These are phyloP conservation scores for Nemurella pictetii DNA, from an alignment of 2,888 invertebrate genomes.

Conservation along the genomic window DNA sequence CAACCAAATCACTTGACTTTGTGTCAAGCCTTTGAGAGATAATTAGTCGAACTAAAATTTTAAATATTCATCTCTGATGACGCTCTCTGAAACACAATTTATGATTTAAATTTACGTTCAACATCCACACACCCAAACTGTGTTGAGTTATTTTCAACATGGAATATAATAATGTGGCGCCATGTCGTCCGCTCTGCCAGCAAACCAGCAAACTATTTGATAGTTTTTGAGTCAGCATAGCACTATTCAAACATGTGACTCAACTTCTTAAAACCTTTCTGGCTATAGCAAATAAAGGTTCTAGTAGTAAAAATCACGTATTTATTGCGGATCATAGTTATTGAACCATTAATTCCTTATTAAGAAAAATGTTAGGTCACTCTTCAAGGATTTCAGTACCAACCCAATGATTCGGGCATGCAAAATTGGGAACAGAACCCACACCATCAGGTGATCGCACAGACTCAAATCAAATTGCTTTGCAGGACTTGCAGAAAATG, in stretches of 20 bases:
- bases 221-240: background rate
- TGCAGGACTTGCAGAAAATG: too few species aligned
- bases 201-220: background rate
- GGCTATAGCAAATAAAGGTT: background rate
- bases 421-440: too few species aligned
- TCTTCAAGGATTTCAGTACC: background rate
- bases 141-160: background rate
- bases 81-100: background rate
- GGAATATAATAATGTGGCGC: background rate
- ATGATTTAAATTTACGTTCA: background rate
- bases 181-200: background rate
- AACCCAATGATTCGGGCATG: too few species aligned
- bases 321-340: background rate
- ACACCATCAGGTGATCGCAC: too few species aligned
- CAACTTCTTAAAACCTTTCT: background rate
- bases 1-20: background rate
- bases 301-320: background rate
- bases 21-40: background rate
- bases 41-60: constrained; percentile 2
- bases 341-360: background rate
- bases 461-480: too few species aligned
- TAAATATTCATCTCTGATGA: background rate
- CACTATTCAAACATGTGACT: background rate
- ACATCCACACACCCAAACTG: background rate
- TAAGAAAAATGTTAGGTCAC: background rate